phyloP scores from a whole-genome alignment of 2,797 vertebrate genomes.

The Sparus aurata region DNA sequence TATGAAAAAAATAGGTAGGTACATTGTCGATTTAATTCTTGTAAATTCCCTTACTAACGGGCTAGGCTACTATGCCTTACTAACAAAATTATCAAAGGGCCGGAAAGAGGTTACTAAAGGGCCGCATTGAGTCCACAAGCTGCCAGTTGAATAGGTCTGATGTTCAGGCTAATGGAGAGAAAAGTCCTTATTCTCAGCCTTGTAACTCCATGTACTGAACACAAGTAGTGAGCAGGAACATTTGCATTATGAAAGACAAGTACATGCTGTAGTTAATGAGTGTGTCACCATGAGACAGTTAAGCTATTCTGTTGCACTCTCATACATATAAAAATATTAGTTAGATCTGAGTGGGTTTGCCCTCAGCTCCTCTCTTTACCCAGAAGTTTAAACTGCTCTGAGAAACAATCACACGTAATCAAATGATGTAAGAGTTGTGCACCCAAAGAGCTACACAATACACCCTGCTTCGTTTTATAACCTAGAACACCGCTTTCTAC shows the following conservation, averaged over 20 bases:
- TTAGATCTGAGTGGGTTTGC: background rate
- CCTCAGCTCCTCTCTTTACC: background rate
- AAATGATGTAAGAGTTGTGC: conserved; percentile 7
- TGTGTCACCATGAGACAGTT: background rate
- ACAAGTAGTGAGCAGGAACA: background rate
- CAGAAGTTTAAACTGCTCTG: background rate
- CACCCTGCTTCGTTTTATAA: conserved; percentile 21
- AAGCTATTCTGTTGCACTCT: background rate
- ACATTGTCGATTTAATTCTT: too few species aligned
- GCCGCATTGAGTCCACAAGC: too few species aligned
- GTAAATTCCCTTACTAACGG: too few species aligned
- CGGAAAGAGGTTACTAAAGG: too few species aligned
- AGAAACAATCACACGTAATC: conserved; percentile 5
- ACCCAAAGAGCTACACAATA: background rate
- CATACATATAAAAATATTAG: background rate
- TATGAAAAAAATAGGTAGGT: too few species aligned
- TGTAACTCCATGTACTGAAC: background rate
- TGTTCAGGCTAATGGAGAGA: background rate
- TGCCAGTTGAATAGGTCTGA: too few species aligned
- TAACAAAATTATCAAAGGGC: too few species aligned
- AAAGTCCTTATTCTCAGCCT: background rate
- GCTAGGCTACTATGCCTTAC: too few species aligned
- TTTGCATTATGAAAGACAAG: background rate
- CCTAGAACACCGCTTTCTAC: conserved; percentile 13
- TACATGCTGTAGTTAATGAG: conserved; percentile 1